Evolutionary conservation across 2,113 vertebrate species (phyloP).

Genomic region (Podilymbus podiceps): DNA sequence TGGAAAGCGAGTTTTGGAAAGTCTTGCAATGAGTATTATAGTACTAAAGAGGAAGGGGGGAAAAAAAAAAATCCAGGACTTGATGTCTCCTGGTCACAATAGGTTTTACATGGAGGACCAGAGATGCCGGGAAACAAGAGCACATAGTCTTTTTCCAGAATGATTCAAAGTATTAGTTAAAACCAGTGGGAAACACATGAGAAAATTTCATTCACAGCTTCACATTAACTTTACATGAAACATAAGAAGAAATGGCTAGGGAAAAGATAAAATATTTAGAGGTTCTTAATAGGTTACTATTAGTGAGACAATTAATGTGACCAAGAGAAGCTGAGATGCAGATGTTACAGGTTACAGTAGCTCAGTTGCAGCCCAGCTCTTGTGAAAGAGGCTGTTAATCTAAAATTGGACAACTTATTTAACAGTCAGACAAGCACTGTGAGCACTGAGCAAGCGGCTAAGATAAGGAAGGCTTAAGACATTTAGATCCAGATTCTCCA

Average conservation of each 20-base stretch:
- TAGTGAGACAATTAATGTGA: neutral
- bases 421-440: neutral
- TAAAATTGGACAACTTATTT: neutral
- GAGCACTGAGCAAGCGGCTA: neutral
- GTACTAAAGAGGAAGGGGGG: neutral
- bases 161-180: neutral
- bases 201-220: neutral
- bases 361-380: neutral
- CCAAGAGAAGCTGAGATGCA: neutral
- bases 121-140: neutral
- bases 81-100: neutral
- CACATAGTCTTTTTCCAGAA: neutral
- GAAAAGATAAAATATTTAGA: neutral
- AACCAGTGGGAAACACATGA: neutral
- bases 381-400: neutral
- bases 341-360: neutral
- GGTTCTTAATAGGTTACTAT: neutral
- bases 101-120: neutral
- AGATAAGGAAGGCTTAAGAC: neutral
- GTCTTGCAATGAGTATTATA: neutral
- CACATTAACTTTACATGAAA: neutral
- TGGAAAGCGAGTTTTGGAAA: neutral
- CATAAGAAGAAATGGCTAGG: neutral
- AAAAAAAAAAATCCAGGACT: neutral
- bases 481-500: neutral